Evolutionary conservation across 2,113 vertebrate genomes (phyloP), one percentile per base, ranked within the genome.

Genomic region (Aptenodytes forsteri): DNA sequence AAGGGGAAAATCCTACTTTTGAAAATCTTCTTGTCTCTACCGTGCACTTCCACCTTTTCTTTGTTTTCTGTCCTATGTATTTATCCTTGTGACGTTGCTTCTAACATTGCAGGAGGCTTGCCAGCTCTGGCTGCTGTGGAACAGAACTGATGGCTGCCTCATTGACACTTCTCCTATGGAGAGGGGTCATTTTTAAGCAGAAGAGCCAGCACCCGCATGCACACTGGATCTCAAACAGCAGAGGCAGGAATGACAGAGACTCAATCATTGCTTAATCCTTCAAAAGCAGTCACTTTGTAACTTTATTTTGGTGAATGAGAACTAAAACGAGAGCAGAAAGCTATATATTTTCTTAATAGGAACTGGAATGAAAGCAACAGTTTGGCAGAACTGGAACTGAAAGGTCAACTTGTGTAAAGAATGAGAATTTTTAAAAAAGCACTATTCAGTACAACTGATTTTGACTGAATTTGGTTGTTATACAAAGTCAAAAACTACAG

Each of bases 201-300:
- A 16, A 91, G 14, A 64, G 3, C 1, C n/a, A 71, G 36, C 12
- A 36, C 4, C 10, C 0, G 0, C 23, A 27, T 50, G 26, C 4
- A 23, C 30, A 29, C 1, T 71, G 40, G 22, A 18, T 71, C 52
- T 78, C 4, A 1, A 55, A 75, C 9, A 42, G 50, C 23, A 83
- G 62, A 66, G n/a, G 16, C 32, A 75, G 30, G 21, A 87, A 46
- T 40, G 52, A 72, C 34, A 82, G 26, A 66, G 10, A 26, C 13
- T 67, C 55, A n/a, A 0, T 61, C 26, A 56, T 29, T 84, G 8
- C 16, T 67, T 83, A 75, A 71, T 38, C 23, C 7, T 11, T 59
- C 70, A 40, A 87, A 93, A 84, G 3, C 25, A 69, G 6, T 69
- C 17, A 29, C 34, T 71, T 71, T 55, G 20, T 20, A 66, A 76